These are phyloP conservation scores for Rhogogaster chlorosoma DNA, from an alignment of 2,888 invertebrate genomes.

Conservation along the genomic window DNA sequence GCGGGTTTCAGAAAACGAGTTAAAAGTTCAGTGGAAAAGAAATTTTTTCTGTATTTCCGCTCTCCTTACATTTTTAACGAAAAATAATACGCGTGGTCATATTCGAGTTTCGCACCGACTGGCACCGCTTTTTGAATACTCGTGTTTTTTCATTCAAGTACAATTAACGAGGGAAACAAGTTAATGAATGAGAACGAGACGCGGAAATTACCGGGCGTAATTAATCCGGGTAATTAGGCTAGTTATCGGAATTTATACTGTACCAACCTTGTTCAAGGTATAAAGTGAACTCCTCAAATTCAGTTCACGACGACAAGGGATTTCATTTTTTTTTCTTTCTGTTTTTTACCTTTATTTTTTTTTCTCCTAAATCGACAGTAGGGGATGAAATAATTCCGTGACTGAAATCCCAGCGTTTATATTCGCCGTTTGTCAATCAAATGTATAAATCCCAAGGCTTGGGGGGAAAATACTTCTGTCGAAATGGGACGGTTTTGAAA, in stretches of 20 bases:
- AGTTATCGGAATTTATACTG: constrained; percentile 25
- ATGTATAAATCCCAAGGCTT: background rate
- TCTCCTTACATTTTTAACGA: background rate
- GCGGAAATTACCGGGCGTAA: constrained; percentile 18
- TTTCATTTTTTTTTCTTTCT: background rate
- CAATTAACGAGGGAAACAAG: constrained; percentile 16
- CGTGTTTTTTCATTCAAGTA: constrained; percentile 18
- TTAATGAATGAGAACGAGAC: constrained; percentile 32
- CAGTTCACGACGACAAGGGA: background rate
- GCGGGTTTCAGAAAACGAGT: background rate
- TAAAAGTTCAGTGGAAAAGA: background rate
- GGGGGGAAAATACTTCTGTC: background rate
- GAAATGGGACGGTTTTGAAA: background rate
- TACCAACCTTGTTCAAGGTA: background rate
- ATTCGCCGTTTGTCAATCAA: background rate
- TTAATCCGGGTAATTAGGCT: constrained; percentile 21
- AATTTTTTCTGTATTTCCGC: background rate
- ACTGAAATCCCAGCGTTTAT: background rate
- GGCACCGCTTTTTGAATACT: background rate
- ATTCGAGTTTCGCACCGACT: constrained; percentile 1
- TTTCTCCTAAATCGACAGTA: background rate
- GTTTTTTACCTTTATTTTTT: background rate
- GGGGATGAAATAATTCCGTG: background rate
- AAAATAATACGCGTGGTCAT: background rate
- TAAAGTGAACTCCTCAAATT: background rate